These are phyloP conservation scores for Mirounga angustirostris DNA, from an alignment of 2,113 vertebrate genomes.

Conservation along the genomic window DNA sequence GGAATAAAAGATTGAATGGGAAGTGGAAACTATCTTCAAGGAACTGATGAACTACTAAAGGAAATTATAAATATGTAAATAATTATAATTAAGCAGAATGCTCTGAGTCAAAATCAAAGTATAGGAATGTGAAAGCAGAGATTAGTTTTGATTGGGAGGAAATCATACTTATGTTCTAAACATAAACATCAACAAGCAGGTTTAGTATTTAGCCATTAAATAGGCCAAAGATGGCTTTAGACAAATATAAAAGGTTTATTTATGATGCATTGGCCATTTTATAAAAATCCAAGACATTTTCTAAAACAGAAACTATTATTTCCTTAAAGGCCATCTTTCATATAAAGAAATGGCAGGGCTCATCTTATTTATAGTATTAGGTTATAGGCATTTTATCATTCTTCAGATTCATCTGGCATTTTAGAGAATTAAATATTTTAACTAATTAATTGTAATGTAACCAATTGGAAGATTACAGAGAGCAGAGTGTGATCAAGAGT, in stretches of 20 bases:
- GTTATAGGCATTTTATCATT: slow-evolving; percentile 72
- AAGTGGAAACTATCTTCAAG: slow-evolving; percentile 35
- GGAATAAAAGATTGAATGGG: not conserved
- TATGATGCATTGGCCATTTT: slow-evolving; percentile 1
- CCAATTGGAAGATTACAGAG: slow-evolving; percentile 72
- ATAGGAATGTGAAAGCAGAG: not conserved
- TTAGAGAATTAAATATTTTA: slow-evolving; percentile 79
- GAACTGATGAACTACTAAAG: not conserved
- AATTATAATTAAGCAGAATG: slow-evolving; percentile 43
- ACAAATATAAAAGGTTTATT: slow-evolving; percentile 42
- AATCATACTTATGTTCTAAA: not conserved
- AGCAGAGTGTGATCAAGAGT: not conserved
- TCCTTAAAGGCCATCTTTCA: slow-evolving; percentile 35
- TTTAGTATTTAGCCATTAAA: slow-evolving; percentile 54
- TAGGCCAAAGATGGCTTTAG: not conserved
- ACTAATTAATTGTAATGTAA: slow-evolving; percentile 66
- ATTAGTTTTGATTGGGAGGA: slow-evolving; percentile 40
- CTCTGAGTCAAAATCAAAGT: slow-evolving; percentile 42
- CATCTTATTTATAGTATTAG: slow-evolving; percentile 70
- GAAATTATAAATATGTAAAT: slow-evolving; percentile 54
- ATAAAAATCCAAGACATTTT: slow-evolving; percentile 45
- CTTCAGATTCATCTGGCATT: slow-evolving; percentile 77
- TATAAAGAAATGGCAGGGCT: slow-evolving; percentile 59
- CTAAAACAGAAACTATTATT: slow-evolving; percentile 42
- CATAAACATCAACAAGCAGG: not conserved